These are phyloP conservation scores for Calidris pugnax DNA, from an alignment of 2,113 vertebrate species.

Conservation along the genomic window DNA sequence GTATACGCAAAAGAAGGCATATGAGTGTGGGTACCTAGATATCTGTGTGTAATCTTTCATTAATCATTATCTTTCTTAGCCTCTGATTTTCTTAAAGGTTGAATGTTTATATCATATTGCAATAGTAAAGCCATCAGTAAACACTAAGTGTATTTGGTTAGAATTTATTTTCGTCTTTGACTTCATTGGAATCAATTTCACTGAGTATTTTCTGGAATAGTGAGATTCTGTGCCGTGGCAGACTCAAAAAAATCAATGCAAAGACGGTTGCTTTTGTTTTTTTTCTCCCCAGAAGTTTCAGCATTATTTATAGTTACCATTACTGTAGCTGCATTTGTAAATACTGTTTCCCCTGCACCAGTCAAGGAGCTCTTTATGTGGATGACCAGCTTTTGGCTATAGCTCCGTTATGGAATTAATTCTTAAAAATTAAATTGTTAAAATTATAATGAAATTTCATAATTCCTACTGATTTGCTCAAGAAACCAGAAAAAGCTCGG, in stretches of 20 bases:
- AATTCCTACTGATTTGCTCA: neutral
- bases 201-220: neutral
- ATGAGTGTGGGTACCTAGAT: neutral
- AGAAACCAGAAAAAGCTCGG: neutral
- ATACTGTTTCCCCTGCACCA: rapidly evolving
- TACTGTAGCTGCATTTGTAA: neutral
- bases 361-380: neutral
- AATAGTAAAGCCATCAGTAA: neutral
- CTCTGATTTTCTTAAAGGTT: neutral
- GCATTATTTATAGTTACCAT: neutral
- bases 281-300: neutral
- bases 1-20: neutral
- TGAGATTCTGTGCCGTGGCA: neutral
- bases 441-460: neutral
- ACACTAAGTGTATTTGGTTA: neutral
- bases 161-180: conserved; percentile 3
- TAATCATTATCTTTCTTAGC: neutral
- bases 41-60: neutral
- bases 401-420: neutral
- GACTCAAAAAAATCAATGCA: neutral
- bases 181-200: neutral
- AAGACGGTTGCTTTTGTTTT: neutral
- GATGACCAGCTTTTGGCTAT: neutral
- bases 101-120: neutral
- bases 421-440: neutral